Base-by-base conservation (phyloP, 2,888 invertebrate species). In the Limenitis arthemis region DNA sequence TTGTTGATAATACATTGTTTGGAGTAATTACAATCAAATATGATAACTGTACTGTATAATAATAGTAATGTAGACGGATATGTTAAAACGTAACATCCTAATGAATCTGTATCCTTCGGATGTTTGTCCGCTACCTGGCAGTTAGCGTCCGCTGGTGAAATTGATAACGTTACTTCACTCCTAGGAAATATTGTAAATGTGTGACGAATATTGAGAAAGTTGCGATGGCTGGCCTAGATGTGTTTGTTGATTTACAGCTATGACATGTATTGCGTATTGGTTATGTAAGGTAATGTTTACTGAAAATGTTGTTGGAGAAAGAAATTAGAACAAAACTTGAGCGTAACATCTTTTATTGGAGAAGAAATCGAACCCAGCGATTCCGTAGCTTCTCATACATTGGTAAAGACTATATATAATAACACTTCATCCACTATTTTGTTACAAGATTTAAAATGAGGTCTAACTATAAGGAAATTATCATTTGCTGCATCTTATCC, bases 101-200 rank as follows among this genome's bases (percentile, higher is more conserved):
- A 44, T 44, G 29, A 32, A 38, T 20, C 6, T 28, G 29, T 46
- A 55, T 53, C 58, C 62, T 69, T 67, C 66, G 64, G 60, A 51
- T 55, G 57, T 59, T 61, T 61, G 61, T 61, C 60, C 55, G 60
- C 60, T 67, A 64, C 68, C 67, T 67, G 64, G 59, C 61, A 49
- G 50, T 42, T 46, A 46, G 58, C 70, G 67, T 74, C 70, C 74
- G 72, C 63, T 70, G 66, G 67, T 66, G 71, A 70, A 71, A 71
- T 67, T 66, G 75, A 74, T 74, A 74, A 72, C 63, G 61, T 73
- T 69, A 68, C 70, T 61, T 61, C 69, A 76, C 61, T 32, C 28
- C 49, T 47, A 54, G 47, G 37, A 40, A 48, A 51, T 49, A 64
- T 61, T 61, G 61, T 54, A 55, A 61, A 60, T 54, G 58, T 56